Base-by-base conservation (phyloP, 1,140 invertebrate genomes). In the Megathymus violae region DNA sequence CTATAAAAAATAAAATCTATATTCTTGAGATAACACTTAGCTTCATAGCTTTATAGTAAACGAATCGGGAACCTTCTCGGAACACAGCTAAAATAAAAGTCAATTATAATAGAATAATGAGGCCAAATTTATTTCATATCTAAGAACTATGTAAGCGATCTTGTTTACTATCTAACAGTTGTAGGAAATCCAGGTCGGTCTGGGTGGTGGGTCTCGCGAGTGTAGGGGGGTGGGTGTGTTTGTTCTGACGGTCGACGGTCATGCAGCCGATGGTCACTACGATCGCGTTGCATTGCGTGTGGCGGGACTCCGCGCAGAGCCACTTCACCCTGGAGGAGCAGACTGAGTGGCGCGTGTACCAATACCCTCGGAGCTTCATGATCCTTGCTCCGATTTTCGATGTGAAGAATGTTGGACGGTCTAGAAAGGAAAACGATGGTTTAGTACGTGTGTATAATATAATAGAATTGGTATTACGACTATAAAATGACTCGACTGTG, bases 211-310 rank as follows among this genome's bases (percentile, higher is more conserved):
- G 51, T 25, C 38, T 41, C 9, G 51, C 51, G 19, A 56, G 38
- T 11, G 43, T 51, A 22, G 87, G 85, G 0, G 85, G 87, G 41
- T 90, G 87, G 0, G 81, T 86, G 50, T 90, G 87, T 48, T 83
- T 88, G 41, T 88, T 84, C 10, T 87, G 85, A 0, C 76, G 74
- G 69, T 83, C 81, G 0, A 90, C 79, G 13, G 84, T 80, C 62
- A 83, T 87, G 54, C 76, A 76, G 4, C 87, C 87, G 34, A 89
- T 89, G 27, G 87, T 89, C 27, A 87, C 82, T 13, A 89, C 80
- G 11, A 87, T 80, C 0, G 84, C 82, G 41, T 86, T 82, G 51
- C 87, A 89, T 16, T 88, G 74, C 25, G 69, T 78, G 44, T 77
- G 71, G 0, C 85, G 51, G 47, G 82, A 87, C 59, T 90, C 85